These are phyloP conservation scores for Amblyopsis rosae DNA, from an alignment of 2,113 vertebrate species.

Conservation along the genomic window DNA sequence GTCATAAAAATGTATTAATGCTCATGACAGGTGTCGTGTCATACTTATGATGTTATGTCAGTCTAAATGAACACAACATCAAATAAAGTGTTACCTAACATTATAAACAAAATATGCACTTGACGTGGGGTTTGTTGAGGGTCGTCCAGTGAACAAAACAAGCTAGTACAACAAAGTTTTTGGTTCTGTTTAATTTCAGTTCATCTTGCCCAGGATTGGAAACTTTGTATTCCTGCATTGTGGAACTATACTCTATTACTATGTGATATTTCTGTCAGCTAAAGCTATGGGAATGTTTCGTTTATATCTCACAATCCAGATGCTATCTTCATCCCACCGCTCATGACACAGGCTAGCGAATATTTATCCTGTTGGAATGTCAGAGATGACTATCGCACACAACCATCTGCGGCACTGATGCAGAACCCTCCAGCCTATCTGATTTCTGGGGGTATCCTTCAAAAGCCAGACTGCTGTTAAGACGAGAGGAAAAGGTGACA, in stretches of 20 bases:
- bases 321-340: slow-evolving; percentile 29
- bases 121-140: slow-evolving; percentile 40
- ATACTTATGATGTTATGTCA: too few species aligned
- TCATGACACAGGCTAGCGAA: slow-evolving; percentile 24
- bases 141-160: slow-evolving; percentile 39
- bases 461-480: not conserved
- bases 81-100: too few species aligned
- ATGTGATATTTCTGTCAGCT: slow-evolving; percentile 43
- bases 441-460: slow-evolving; percentile 15
- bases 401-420: not conserved
- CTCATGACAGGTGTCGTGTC: too few species aligned
- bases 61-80: too few species aligned
- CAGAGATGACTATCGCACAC: slow-evolving; percentile 29
- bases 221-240: slow-evolving; percentile 47
- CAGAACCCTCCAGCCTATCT: slow-evolving; percentile 3
- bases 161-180: slow-evolving; percentile 21
- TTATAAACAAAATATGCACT: slow-evolving; percentile 7
- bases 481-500: not conserved
- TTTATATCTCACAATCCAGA: slow-evolving; percentile 37
- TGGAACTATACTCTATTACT: slow-evolving; percentile 53
- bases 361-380: slow-evolving; percentile 48
- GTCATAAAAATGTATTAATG: too few species aligned
- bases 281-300: slow-evolving; percentile 39
- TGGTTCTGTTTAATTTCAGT: slow-evolving; percentile 44
- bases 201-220: slow-evolving; percentile 39